Base-by-base conservation (phyloP, 2,113 vertebrate genomes). In the Opisthocomus hoazin region DNA sequence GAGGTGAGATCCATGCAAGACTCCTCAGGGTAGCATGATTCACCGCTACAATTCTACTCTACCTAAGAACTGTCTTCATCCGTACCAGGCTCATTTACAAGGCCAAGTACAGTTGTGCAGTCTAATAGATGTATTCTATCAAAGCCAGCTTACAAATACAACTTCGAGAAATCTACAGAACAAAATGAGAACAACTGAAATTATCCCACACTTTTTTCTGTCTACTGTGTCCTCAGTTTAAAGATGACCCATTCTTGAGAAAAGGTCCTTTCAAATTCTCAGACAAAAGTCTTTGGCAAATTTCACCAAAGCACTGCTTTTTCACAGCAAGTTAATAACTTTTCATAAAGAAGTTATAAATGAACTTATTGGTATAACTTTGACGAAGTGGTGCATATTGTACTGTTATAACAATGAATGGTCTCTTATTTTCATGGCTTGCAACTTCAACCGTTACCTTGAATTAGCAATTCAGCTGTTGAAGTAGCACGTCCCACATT, bases 401-500 rank as follows among this genome's bases (percentile, higher is more conserved):
- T 34, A 68, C 19, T 15, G 13, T 41, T 63, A n/a, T 11, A 85
- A 73, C 50, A 61, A 81, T 15, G 12, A 71, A 61, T n/a, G 10
- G 5, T 27, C 18, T 91, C 54, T 77, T 58, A 51, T 66, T 80
- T 77, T 71, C n/a, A 85, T 45, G 34, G 26, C 22, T 84, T 82
- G 53, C 30, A 70, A 26, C 5, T 89, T 54, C 51, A 54, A 27
- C 43, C 3, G 5, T 96, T 95, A 99, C 99, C 99, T 98, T 99
- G 99, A 98, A 99, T 98, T 87, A 99, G 98, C 73, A 99, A 98
- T 95, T 99, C 99, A 12, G 99, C 99, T 71, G 99, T 99, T 74
- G 99, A 99, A 94, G 99, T 99, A 94, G 99, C 99, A 83, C 99
- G 99, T 97, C 99, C 99, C 75, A 99, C 98, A 46, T 98, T 99